These are phyloP conservation scores for Syngnathus floridae DNA, from an alignment of 2,113 vertebrate genomes.

Conservation along the genomic window DNA sequence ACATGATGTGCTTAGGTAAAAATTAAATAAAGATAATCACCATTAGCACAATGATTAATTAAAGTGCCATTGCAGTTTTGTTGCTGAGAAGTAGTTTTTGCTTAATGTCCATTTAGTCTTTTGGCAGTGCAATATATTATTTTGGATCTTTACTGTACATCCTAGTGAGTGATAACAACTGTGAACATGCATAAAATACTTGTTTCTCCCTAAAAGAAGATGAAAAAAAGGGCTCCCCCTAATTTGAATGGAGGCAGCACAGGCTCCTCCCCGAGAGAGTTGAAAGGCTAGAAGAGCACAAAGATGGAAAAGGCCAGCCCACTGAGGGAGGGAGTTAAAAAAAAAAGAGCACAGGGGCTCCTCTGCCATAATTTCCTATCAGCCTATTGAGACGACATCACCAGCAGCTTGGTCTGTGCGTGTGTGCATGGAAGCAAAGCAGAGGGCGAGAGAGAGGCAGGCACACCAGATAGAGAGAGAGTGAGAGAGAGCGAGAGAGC, in stretches of 20 bases:
- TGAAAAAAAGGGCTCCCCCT: slow-evolving; percentile 39
- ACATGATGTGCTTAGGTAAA: not conserved
- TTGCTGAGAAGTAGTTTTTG: not conserved
- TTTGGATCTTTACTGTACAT: slow-evolving; percentile 27
- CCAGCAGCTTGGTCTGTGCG: slow-evolving; percentile 67
- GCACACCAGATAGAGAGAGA: slow-evolving; percentile 31
- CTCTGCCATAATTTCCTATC: slow-evolving; percentile 79
- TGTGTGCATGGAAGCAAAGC: slow-evolving; percentile 53
- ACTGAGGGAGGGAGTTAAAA: slow-evolving; percentile 71
- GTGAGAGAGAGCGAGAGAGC: slow-evolving; percentile 43
- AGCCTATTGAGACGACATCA: slow-evolving; percentile 77
- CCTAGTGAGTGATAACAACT: slow-evolving; percentile 10
- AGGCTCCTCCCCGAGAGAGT: slow-evolving; percentile 72
- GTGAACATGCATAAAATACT: slow-evolving; percentile 41
- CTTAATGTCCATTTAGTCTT: not conserved
- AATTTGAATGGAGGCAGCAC: slow-evolving; percentile 69
- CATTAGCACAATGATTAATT: not conserved
- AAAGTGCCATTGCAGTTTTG: not conserved
- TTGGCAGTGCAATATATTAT: slow-evolving; percentile 7
- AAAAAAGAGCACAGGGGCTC: slow-evolving; percentile 63
- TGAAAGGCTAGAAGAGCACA: slow-evolving; percentile 71
- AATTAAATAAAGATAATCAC: not conserved
- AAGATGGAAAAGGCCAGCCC: slow-evolving; percentile 74
- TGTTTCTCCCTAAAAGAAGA: slow-evolving; percentile 46
- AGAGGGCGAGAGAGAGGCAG: slow-evolving; percentile 44